A percentile compares a stretch with the other conserved stretches of the same genome.
These are phyloP conservation scores for Autographa gamma DNA, from an alignment of 2,888 invertebrate genomes.

Conservation along the genomic window DNA sequence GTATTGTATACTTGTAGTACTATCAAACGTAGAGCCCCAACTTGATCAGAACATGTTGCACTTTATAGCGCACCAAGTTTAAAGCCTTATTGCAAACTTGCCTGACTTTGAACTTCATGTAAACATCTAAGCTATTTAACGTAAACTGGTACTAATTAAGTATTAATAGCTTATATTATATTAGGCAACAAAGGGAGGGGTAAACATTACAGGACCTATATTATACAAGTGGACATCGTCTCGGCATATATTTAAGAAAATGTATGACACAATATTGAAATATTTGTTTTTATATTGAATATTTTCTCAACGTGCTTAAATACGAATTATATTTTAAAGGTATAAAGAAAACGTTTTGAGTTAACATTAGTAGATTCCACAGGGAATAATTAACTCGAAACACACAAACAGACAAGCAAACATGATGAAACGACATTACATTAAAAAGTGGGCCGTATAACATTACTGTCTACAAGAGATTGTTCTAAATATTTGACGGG, in stretches of 20 bases:
- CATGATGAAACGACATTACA: constrained; percentile 21
- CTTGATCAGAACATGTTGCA: constrained; percentile 38
- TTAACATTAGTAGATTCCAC: background rate
- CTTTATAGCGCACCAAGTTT: constrained; percentile 30
- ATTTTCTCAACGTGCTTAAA: no score
- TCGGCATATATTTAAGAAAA: no score
- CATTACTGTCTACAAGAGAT: constrained; percentile 58
- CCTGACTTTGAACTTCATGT: constrained; percentile 42
- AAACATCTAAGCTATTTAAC: constrained; percentile 13
- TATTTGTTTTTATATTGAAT: no score
- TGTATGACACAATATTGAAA: no score
- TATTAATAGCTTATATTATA: background rate
- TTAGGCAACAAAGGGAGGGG: background rate
- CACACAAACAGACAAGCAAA: constrained; percentile 7
- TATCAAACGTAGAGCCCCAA: constrained; percentile 38
- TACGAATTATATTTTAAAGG: no score
- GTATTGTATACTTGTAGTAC: constrained; percentile 51
- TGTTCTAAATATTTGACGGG: constrained; percentile 69
- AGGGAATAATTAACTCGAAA: background rate
- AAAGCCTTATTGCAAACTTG: constrained; percentile 24
- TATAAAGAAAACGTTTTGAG: no score
- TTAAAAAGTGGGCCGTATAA: constrained; percentile 37
- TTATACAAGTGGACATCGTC: no score
- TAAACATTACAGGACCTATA: background rate
- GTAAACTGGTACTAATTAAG: constrained; percentile 16